A percentile compares a stretch with the other conserved stretches of the same genome.
Evolutionary conservation across 2,113 vertebrate species (phyloP).

Genomic region (Caracal caracal): DNA sequence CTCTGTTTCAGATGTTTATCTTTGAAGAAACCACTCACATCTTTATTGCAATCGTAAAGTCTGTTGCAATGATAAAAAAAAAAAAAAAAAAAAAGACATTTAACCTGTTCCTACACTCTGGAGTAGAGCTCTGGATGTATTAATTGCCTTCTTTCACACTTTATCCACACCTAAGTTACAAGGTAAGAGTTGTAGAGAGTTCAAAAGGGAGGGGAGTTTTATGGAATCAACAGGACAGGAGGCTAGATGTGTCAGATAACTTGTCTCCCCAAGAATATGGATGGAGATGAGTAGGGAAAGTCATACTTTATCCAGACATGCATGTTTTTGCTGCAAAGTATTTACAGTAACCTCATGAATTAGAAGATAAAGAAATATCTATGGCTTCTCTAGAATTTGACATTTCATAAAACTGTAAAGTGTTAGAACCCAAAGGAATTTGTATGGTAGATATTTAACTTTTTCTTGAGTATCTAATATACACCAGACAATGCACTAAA

Average conservation of each 20-base stretch:
- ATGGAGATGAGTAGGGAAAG: not conserved
- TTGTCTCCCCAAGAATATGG: constrained; percentile 71
- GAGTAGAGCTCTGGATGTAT: constrained; percentile 38
- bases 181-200: constrained; percentile 31
- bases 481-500: constrained; percentile 6
- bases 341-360: constrained; percentile 20
- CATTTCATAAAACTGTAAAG: not conserved
- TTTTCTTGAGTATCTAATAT: not conserved
- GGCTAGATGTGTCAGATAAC: not conserved
- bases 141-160: constrained; percentile 57
- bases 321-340: not conserved
- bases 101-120: constrained; percentile 73
- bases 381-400: constrained; percentile 37
- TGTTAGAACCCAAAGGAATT: not conserved
- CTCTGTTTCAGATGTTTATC: constrained; percentile 87
- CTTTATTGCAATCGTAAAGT: constrained; percentile 89
- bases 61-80: constrained; percentile 83
- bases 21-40: constrained; percentile 87
- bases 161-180: constrained; percentile 53
- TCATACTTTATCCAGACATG: not conserved
- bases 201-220: constrained; percentile 4
- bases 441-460: not conserved
- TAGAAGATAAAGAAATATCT: not conserved
- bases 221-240: not conserved
- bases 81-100: constrained; percentile 78